phyloP scores from a whole-genome alignment of 2,797 vertebrate species.

The Phalanger gymnotis region DNA sequence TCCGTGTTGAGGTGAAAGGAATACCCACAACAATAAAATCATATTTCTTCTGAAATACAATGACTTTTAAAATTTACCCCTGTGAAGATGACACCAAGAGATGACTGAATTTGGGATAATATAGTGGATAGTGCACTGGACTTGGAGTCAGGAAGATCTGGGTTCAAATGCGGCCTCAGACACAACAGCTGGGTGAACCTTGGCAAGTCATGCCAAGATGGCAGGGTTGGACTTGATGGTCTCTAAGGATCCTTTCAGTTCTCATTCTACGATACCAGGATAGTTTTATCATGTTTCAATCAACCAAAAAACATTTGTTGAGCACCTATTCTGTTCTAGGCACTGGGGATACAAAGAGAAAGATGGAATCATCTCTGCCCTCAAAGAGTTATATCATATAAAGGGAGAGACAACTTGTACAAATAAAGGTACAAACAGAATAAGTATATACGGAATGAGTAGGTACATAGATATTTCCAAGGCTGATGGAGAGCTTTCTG shows the following conservation, averaged over 20 bases:
- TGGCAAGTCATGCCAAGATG: not conserved
- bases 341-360: not conserved
- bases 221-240: not conserved
- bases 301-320: not conserved
- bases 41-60: not conserved
- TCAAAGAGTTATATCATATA: not conserved
- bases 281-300: not conserved
- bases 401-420: not conserved
- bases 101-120: not conserved
- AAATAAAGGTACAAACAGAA: not conserved
- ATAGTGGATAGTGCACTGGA: not conserved
- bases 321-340: not conserved
- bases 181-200: not conserved
- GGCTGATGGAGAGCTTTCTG: not conserved
- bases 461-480: slow-evolving; percentile 12
- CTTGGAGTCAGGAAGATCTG: not conserved
- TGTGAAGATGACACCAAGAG: not conserved
- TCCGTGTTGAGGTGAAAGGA: not conserved
- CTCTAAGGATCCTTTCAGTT: not conserved
- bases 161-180: not conserved
- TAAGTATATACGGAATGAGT: not conserved
- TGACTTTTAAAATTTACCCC: not conserved
- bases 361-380: not conserved
- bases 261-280: not conserved
- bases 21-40: not conserved